Evolutionary conservation across 2,797 vertebrate species (phyloP), one percentile per base, ranked within the genome.

Genomic region (Anas acuta): DNA sequence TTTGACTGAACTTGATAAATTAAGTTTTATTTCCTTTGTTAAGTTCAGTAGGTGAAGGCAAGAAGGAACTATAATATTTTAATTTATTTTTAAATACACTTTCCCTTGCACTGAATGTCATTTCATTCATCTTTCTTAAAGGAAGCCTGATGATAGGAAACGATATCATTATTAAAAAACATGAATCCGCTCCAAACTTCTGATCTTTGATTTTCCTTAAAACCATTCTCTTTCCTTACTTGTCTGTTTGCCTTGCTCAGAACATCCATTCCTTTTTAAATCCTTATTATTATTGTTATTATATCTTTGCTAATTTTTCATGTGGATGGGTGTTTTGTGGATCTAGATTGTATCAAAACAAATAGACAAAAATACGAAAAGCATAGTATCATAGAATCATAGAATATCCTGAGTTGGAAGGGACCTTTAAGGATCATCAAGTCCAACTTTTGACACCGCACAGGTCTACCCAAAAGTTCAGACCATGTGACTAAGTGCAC

Each of bases 1-100:
- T 87, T 89, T 65, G 54, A 74, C 22, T 92, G 84, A 94, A 93
- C 96, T 90, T 94, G 74, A 25, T 76, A 96, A 96, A 92, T 90
- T 94, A 93, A 90, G 90, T 92, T 65, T 56, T 90, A 76, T 74
- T 95, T 56, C 35, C 30, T 80, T 93, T 87, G 5, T 92, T 92
- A 82, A 92, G 72, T 94, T 94, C 89, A 87, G 71, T 72, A 82
- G 49, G 39, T 89, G 65, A 93, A 94, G 20, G 23, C 20, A 66
- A 41, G 57, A 25, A 93, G 79, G 33, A 92, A 77, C 7, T 82
- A 57, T 62, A 74, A 71, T 41, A 84, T 60, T 93, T 92, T 92
- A 80, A 90, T 93, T 87, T 77, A 67, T 90, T 93, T 94, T 89
- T 80, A 87, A 25, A n/a, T 65, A 61, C 23, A 17, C 19, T 79